Percentiles rank a stretch among this genome's conserved stretches.
phyloP scores from a whole-genome alignment of 2,113 vertebrate genomes.

The Platichthys flesus region DNA sequence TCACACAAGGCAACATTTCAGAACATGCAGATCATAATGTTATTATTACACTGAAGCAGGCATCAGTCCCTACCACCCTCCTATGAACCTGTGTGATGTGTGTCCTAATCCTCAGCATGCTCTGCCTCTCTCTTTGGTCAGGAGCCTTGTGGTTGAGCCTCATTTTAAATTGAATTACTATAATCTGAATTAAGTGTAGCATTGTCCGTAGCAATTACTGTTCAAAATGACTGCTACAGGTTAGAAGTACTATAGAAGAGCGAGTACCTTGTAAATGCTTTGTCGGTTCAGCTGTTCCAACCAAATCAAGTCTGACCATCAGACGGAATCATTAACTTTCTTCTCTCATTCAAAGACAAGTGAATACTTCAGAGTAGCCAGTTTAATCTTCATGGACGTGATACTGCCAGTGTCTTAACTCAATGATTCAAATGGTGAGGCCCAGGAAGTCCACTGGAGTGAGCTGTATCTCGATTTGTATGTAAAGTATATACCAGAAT shows the following conservation, averaged over 20 bases:
- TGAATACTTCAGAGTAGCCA: neutral
- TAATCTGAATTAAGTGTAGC: neutral
- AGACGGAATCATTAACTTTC: neutral
- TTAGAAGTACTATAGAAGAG: too few species aligned
- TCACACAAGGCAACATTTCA: neutral
- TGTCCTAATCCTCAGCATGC: neutral
- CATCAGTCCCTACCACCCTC: neutral
- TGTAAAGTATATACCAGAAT: neutral
- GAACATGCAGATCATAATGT: neutral
- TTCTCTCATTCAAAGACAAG: neutral
- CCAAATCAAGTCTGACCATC: neutral
- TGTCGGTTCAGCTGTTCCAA: neutral
- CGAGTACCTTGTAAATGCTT: neutral
- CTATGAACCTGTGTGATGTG: neutral
- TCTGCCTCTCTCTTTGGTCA: neutral
- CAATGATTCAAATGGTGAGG: neutral
- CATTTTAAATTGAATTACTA: neutral
- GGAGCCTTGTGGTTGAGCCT: neutral
- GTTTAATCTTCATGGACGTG: neutral
- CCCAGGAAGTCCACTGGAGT: neutral
- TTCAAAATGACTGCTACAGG: too few species aligned
- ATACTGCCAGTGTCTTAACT: neutral
- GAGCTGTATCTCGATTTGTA: neutral
- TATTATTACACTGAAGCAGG: neutral
- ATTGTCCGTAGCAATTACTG: neutral